phyloP scores from a whole-genome alignment of 2,888 invertebrate species.

The Sinotaia quadrata region DNA sequence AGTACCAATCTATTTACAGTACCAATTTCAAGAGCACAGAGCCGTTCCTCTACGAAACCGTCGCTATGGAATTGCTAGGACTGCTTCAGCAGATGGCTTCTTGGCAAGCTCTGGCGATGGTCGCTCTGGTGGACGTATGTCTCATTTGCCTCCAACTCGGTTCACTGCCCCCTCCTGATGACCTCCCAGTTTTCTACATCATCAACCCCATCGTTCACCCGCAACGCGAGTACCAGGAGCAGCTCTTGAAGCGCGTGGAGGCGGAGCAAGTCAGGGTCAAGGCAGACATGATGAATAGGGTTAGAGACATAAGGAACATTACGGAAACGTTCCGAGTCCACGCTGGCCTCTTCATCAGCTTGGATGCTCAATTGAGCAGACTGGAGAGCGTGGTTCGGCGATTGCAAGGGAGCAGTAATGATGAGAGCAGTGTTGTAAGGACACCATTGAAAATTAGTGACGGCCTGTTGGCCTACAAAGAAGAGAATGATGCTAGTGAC shows the following conservation, averaged over 20 bases:
- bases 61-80: constrained; percentile 19
- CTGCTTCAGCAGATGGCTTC: constrained; percentile 24
- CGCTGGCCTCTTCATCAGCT: neutral
- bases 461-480: no score
- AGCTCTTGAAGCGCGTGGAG: constrained; percentile 9
- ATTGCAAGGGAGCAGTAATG: neutral
- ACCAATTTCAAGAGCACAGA: no score
- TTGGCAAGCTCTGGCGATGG: constrained; percentile 5
- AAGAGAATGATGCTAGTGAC: no score
- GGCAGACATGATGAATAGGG: constrained; percentile 9
- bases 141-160: constrained; percentile 18
- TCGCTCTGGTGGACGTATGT: constrained; percentile 16
- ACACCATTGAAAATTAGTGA: neutral
- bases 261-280: constrained; percentile 8
- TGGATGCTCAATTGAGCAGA: neutral
- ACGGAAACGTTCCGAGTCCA: neutral
- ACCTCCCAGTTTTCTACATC: constrained; percentile 3
- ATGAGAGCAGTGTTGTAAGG: neutral
- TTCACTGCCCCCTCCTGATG: constrained; percentile 1
- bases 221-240: neutral
- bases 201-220: neutral
- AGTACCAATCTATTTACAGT: no score
- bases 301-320: constrained; percentile 7
- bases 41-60: no score
- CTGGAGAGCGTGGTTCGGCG: constrained; percentile 7